phyloP scores from a whole-genome alignment of 1,140 invertebrate species.

The Leptinotarsa texana region DNA sequence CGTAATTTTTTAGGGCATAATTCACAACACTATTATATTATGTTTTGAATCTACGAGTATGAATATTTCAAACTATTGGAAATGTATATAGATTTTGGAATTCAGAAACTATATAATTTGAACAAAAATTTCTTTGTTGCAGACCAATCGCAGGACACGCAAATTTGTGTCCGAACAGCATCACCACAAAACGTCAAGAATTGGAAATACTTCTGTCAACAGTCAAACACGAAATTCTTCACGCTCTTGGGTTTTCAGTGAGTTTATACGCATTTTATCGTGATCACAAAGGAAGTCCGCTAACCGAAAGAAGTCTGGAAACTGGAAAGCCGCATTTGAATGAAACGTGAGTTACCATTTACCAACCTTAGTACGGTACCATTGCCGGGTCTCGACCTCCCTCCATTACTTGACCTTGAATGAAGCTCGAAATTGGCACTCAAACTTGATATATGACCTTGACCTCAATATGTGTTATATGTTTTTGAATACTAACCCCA shows the following conservation, averaged over 20 bases:
- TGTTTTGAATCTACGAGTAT: too few relatives aligned
- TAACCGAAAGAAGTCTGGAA: constrained; percentile 77
- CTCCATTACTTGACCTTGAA: too few relatives aligned
- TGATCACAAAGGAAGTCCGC: constrained; percentile 81
- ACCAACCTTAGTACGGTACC: too few relatives aligned
- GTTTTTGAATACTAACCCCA: too few relatives aligned
- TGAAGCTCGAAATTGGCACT: too few relatives aligned
- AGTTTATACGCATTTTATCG: constrained; percentile 92
- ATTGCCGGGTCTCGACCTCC: not conserved
- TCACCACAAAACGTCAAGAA: constrained; percentile 91
- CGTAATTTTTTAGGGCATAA: too few relatives aligned
- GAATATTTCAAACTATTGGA: too few relatives aligned
- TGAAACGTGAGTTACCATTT: constrained; percentile 71
- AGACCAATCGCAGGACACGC: constrained; percentile 98
- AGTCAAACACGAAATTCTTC: constrained; percentile 98
- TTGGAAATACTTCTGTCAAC: constrained; percentile 81
- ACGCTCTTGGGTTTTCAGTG: constrained; percentile 95
- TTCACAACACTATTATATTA: too few relatives aligned
- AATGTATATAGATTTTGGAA: too few relatives aligned
- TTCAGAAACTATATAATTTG: not conserved
- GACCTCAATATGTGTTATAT: too few relatives aligned
- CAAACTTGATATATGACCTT: too few relatives aligned
- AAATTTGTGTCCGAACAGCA: constrained; percentile 94
- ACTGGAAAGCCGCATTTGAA: constrained; percentile 88
- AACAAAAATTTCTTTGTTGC: constrained; percentile 48